Percentiles rank a stretch among this genome's conserved stretches.
Evolutionary conservation across 2,113 vertebrate genomes (phyloP).

Genomic region (Sisor rabdophorus): DNA sequence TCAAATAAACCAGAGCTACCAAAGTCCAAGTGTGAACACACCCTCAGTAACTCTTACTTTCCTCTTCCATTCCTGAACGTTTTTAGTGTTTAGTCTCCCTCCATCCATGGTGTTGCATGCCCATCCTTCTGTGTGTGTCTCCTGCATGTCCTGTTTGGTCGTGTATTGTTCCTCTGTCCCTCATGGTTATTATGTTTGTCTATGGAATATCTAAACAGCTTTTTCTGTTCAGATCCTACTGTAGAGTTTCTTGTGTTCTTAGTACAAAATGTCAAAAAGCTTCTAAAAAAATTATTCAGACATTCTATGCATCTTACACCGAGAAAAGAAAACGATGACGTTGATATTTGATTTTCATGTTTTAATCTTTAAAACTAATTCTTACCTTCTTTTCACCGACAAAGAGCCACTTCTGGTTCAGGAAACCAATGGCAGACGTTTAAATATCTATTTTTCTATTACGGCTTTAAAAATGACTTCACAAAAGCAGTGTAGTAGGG

Average conservation of each 20-base stretch:
- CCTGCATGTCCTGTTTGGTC: conserved; percentile 62
- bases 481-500: too few species aligned
- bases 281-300: conserved; percentile 12
- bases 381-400: neutral
- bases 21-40: too few species aligned
- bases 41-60: neutral
- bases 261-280: neutral
- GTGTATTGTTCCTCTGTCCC: conserved; percentile 48
- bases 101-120: conserved; percentile 64
- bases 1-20: too few species aligned
- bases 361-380: neutral
- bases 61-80: conserved; percentile 6
- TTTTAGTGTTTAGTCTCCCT: conserved; percentile 12
- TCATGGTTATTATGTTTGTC: conserved; percentile 47
- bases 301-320: conserved; percentile 29
- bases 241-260: neutral
- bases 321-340: neutral
- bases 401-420: neutral
- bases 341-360: neutral
- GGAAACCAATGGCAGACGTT: neutral
- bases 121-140: conserved; percentile 47
- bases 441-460: neutral
- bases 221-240: conserved; percentile 33
- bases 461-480: neutral
- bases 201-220: conserved; percentile 52